Percentiles rank a stretch among this genome's conserved stretches.
phyloP scores from a whole-genome alignment of 2,888 invertebrate species.

The Caenorhabditis virilis region DNA sequence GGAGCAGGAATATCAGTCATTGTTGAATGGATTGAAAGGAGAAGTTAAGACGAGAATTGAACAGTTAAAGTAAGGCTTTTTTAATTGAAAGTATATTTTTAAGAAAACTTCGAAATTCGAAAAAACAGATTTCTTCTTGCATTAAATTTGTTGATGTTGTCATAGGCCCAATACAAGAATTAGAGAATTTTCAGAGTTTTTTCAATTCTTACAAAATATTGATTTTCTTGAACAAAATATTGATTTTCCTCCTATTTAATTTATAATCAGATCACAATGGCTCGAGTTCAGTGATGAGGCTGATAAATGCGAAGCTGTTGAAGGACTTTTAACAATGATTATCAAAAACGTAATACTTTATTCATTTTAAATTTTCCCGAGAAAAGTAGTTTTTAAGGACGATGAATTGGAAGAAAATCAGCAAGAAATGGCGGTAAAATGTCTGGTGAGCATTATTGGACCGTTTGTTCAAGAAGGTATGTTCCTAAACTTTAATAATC shows the following conservation, averaged over 20 bases:
- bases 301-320: conserved; percentile 42
- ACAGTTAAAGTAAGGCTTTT: conserved; percentile 7
- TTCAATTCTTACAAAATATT: not conserved
- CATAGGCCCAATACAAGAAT: no score
- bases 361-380: not conserved
- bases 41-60: conserved; percentile 21
- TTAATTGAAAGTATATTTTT: not conserved
- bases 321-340: conserved; percentile 13
- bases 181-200: no score
- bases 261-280: conserved; percentile 16
- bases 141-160: no score
- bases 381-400: conserved; percentile 36
- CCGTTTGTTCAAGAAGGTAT: conserved; percentile 6
- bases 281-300: conserved; percentile 29
- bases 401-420: conserved; percentile 51
- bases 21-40: conserved; percentile 18
- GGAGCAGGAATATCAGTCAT: conserved; percentile 9
- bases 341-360: conserved; percentile 17
- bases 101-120: not conserved
- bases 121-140: no score
- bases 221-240: not conserved
- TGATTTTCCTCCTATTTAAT: not conserved
- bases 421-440: conserved; percentile 34
- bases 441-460: conserved; percentile 35
- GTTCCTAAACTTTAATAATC: not conserved